Evolutionary conservation across 2,797 vertebrate species (phyloP), one percentile per base, ranked within the genome.

Genomic region (Pipistrellus pipistrellus): DNA sequence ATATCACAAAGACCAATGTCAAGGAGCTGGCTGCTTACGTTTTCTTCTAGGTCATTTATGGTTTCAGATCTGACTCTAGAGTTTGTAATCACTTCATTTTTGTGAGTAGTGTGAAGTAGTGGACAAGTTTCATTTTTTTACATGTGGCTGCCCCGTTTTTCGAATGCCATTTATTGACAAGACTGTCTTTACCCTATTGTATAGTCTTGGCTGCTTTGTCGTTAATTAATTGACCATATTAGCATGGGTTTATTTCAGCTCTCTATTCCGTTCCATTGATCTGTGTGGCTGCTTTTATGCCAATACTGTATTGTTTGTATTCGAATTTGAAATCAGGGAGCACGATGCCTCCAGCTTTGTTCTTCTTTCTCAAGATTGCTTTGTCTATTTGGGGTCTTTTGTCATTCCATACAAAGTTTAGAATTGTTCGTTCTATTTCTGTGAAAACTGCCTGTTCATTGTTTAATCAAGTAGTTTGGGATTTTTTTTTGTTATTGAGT

Each of bases 11-110:
- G 20, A 64, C 32, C 13, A 10, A 72, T 11, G 15, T 41, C 91
- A 64, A 51, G n/a, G n/a, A 62, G 41, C 41, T 32, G n/a, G 5
- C n/a, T 0, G 0, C 51, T 44, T n/a, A 12, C 15, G 0, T 59
- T 85, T 59, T 38, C 51, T 78, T 78, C 51, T 48, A 85, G 38
- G 12, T 68, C 13, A 48, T 51, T 69, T 59, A 35, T 59, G 38
- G 82, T 6, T 80, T 71, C 25, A 11, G 25, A 3, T n/a, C 82
- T 48, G 88, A 17, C 14, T 55, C 25, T 91, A 12, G 23, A 69
- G 62, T 69, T 68, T 68, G 46, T 35, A 38, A 85, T 57, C 59
- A 12, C 48, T 73, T 53, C 11, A 55, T 53, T 81, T 53, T 81
- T 41, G 17, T 55, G 17, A 66, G 48, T 57, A n/a, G 38, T 46